A percentile compares a stretch with the other conserved stretches of the same genome.
phyloP scores from a whole-genome alignment of 1,140 invertebrate genomes.

The Solenopsis fugax region DNA sequence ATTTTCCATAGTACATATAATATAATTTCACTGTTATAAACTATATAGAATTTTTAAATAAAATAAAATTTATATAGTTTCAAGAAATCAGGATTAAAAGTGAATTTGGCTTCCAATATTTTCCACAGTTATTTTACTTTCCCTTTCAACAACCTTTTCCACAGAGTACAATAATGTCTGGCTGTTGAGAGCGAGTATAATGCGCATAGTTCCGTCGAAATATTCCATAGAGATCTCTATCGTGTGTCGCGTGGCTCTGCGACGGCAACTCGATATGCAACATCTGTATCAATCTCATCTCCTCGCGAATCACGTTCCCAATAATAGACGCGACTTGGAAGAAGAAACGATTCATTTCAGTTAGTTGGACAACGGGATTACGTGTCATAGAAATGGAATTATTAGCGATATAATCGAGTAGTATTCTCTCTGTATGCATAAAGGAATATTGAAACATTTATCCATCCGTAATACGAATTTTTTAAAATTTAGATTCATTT shows the following conservation, averaged over 20 bases:
- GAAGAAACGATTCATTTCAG: slow-evolving; percentile 40
- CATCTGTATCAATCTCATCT: slow-evolving; percentile 61
- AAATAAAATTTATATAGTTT: not conserved
- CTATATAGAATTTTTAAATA: not conserved
- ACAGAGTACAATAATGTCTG: slow-evolving; percentile 32
- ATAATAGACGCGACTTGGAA: slow-evolving; percentile 51
- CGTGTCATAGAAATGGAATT: slow-evolving; percentile 10
- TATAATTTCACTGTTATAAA: not conserved
- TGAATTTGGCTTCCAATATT: not conserved
- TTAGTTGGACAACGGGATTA: slow-evolving; percentile 6
- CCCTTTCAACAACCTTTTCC: slow-evolving; percentile 9
- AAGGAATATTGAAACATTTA: not conserved
- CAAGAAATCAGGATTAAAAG: not conserved
- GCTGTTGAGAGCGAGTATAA: slow-evolving; percentile 27
- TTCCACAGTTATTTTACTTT: not conserved
- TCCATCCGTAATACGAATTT: not conserved
- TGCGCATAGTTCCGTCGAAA: slow-evolving; percentile 23
- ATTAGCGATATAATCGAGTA: not conserved
- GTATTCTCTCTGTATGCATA: not conserved
- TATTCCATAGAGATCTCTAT: slow-evolving; percentile 43
- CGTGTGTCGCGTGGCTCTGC: slow-evolving; percentile 26
- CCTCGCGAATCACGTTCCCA: slow-evolving; percentile 51
- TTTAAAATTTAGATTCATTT: not conserved
- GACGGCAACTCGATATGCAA: slow-evolving; percentile 54
- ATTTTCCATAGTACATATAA: not conserved